Evolutionary conservation across 2,888 invertebrate genomes (phyloP).

Genomic region (Lacanobia oleracea): DNA sequence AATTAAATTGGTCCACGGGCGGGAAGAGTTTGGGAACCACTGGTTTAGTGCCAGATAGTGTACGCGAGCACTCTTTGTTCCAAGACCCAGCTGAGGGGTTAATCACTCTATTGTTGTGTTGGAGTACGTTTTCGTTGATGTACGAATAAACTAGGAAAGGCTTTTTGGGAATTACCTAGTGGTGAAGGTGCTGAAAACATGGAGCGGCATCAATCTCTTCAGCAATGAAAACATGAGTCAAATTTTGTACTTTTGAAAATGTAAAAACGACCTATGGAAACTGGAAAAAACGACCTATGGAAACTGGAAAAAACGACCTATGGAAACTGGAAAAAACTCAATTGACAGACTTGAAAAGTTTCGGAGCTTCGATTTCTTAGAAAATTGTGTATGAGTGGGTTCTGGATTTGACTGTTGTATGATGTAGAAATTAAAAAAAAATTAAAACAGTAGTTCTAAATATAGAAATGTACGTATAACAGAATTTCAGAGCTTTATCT

Average conservation of each 20-base stretch:
- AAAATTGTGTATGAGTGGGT: not conserved
- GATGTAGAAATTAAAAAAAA: too few species aligned
- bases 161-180: slow-evolving; percentile 38
- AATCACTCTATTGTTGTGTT: slow-evolving; percentile 65
- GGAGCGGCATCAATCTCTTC: too few species aligned
- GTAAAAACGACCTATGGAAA: too few species aligned
- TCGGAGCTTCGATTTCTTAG: not conserved
- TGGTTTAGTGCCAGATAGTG: slow-evolving; percentile 57
- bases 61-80: slow-evolving; percentile 63
- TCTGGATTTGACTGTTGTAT: not conserved
- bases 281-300: too few species aligned
- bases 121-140: slow-evolving; percentile 58
- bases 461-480: not conserved
- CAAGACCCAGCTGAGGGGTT: slow-evolving; percentile 63
- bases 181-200: slow-evolving; percentile 9
- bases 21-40: too few species aligned
- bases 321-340: too few species aligned
- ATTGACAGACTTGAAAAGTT: not conserved
- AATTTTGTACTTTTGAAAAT: too few species aligned
- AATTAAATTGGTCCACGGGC: too few species aligned
- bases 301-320: too few species aligned
- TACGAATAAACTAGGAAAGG: slow-evolving; percentile 42
- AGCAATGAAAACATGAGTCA: too few species aligned
- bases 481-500: not conserved
- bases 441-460: too few species aligned